Conservation (phyloP, 2,797 vertebrate genomes). For the Sylvia borin region DNA sequence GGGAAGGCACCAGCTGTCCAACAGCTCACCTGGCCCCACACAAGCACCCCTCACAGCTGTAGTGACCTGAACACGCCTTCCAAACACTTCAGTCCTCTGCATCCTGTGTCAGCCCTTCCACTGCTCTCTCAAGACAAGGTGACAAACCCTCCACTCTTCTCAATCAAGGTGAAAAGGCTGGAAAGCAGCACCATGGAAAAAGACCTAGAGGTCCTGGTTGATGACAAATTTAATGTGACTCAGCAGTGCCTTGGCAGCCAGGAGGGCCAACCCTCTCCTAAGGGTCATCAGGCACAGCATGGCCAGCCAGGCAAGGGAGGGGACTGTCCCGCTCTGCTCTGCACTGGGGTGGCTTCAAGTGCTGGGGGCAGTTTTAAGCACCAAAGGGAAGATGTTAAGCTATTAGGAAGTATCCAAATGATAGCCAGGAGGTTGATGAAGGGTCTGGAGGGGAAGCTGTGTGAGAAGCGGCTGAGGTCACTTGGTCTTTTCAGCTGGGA, state of each 20-base stretch:
- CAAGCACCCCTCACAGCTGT: background rate
- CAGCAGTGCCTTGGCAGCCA: background rate
- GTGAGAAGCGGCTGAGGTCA: background rate
- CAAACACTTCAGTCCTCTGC: background rate
- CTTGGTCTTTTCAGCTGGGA: background rate
- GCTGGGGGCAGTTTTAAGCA: background rate
- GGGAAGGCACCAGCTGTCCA: background rate
- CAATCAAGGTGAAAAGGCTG: background rate
- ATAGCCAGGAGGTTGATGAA: background rate
- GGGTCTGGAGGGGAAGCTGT: rapidly evolving
- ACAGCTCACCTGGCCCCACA: background rate
- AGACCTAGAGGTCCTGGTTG: background rate
- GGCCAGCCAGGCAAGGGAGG: rapidly evolving
- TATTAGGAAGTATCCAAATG: background rate
- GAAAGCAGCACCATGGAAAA: background rate
- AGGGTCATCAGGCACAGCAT: background rate
- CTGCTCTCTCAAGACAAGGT: background rate
- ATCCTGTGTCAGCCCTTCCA: background rate
- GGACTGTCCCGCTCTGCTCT: rapidly evolving
- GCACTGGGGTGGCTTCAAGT: rapidly evolving
- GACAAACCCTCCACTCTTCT: background rate
- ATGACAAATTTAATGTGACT: background rate
- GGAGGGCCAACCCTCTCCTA: background rate
- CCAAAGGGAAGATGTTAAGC: background rate
- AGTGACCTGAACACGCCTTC: background rate